Conservation (phyloP, 2,888 invertebrate species). For the Aplocera efformata region DNA sequence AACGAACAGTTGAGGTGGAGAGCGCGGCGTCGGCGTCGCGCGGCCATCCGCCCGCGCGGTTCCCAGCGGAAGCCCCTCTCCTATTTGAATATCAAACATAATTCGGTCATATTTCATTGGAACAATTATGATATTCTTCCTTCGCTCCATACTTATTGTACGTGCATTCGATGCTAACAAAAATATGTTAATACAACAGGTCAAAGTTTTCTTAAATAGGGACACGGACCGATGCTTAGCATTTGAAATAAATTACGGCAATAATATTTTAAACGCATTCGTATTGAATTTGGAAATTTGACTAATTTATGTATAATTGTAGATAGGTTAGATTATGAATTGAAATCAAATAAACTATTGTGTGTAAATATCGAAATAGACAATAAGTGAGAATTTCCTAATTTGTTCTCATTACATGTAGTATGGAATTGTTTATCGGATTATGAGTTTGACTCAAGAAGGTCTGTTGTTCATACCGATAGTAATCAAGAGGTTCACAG, state of each 20-base stretch:
- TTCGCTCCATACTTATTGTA: constrained; percentile 48
- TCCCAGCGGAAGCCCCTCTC: constrained; percentile 73
- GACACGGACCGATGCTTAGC: constrained; percentile 34
- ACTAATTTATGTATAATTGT: constrained; percentile 24
- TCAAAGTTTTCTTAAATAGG: constrained; percentile 48
- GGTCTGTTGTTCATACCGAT: constrained; percentile 45
- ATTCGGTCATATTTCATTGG: constrained; percentile 72
- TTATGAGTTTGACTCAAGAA: constrained; percentile 55
- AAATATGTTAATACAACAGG: constrained; percentile 54
- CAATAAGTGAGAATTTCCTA: constrained; percentile 34
- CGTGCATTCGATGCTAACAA: constrained; percentile 61
- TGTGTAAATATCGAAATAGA: constrained; percentile 43
- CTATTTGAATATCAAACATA: constrained; percentile 77
- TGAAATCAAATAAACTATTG: constrained; percentile 42
- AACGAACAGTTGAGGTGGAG: constrained; percentile 63
- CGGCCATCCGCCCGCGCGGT: constrained; percentile 36
- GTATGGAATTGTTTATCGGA: constrained; percentile 51
- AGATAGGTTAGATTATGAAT: constrained; percentile 34
- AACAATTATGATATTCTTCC: constrained; percentile 78
- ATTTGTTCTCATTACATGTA: constrained; percentile 34
- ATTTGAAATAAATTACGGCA: constrained; percentile 37
- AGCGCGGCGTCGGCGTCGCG: constrained; percentile 36
- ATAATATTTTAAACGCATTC: constrained; percentile 21
- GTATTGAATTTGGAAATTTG: constrained; percentile 29
- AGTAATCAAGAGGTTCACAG: constrained; percentile 66